Evolutionary conservation across 1,140 invertebrate genomes (phyloP), one percentile per base, ranked within the genome.

Genomic region (Acromyrmex echinatior): DNA sequence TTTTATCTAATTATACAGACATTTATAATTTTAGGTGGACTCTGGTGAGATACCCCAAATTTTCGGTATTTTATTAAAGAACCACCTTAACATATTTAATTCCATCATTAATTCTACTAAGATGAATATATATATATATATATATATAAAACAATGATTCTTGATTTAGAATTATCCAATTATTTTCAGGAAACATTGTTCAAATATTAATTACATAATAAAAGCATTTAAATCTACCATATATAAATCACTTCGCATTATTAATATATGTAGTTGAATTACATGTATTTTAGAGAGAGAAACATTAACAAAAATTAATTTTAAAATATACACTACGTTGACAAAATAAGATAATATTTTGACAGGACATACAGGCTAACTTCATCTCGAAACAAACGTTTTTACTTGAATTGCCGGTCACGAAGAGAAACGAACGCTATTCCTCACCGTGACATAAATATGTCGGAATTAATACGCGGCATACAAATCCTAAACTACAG

Each of bases 381-480:
- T 82, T 60, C 51, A 66, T 87, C 25, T 14, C 45, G 58, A 87
- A 90, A 90, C 85, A 74, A 88, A 90, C 73, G 73, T 68, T 90
- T 87, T 84, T 74, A 74, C 68, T 82, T 82, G 18, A 74, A 62
- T 28, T 25, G 80, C 80, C 12, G 68, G 85, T 87, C 73, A 86
- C 88, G 68, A 51, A 76, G 31, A 63, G 53, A 28, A 74, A 79
- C 71, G 87, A 56, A 51, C 58, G 60, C 35, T 63, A 49, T 60
- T 80, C 58, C 16, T 12, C 25, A 28, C 68, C 74, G 70, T 25
- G 60, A 88, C 81, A 91, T 90, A 95, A 93, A 94, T 94, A 94
- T 87, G 79, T 65, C 85, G 92, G 93, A 93, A 95, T 95, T 95
- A 94, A 95, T 95, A 93, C 92, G 87, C 91, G 87, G 82, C 89